These are phyloP conservation scores for Tragelaphus buxtoni DNA, from an alignment of 2,113 vertebrate species.

Conservation along the genomic window DNA sequence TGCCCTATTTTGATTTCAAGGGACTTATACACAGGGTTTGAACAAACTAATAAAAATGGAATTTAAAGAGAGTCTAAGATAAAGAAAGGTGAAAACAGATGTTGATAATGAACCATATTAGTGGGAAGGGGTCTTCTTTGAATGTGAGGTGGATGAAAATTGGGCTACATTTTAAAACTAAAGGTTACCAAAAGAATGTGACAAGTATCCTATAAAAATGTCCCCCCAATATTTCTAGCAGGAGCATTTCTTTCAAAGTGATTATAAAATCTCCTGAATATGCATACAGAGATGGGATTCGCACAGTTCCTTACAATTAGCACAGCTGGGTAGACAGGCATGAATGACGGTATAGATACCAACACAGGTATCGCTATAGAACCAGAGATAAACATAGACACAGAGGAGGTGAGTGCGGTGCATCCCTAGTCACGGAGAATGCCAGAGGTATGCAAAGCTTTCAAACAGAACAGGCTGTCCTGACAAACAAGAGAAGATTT, in stretches of 20 bases:
- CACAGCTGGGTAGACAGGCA: neutral
- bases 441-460: neutral
- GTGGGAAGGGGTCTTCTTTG: neutral
- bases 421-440: neutral
- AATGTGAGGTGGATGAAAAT: neutral
- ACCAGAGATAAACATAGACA: neutral
- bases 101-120: neutral
- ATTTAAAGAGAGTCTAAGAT: neutral
- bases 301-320: neutral
- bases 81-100: neutral
- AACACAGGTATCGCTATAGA: fast-evolving
- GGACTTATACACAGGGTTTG: neutral
- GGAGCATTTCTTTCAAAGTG: neutral
- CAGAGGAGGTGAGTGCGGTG: neutral
- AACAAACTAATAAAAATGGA: constrained; percentile 28
- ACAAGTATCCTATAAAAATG: neutral
- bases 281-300: neutral
- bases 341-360: neutral
- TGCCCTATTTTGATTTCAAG: constrained; percentile 48
- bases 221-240: neutral
- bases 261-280: neutral
- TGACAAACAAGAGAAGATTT: neutral
- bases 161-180: neutral
- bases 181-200: neutral
- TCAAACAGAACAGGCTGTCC: neutral